These are phyloP conservation scores for Uloborus plumipes DNA, from an alignment of 2,888 invertebrate species.

Conservation along the genomic window DNA sequence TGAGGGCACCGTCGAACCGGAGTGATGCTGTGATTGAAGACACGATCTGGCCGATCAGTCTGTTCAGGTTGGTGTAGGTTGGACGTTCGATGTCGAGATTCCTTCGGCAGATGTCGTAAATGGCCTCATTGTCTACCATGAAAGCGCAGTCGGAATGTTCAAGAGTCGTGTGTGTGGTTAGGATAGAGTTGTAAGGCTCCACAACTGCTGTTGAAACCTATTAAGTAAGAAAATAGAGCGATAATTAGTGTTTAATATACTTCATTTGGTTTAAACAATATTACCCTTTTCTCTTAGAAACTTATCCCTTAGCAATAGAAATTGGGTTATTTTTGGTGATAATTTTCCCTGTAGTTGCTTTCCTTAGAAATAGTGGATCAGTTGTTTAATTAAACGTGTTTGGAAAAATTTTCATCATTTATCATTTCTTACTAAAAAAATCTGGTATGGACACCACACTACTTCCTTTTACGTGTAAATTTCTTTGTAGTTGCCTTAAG, in stretches of 20 bases:
- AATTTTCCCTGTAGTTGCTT: too few species aligned
- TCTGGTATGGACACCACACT: too few species aligned
- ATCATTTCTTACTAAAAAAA: too few species aligned
- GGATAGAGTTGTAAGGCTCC: conserved; percentile 68
- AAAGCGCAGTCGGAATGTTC: conserved; percentile 75
- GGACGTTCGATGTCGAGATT: conserved; percentile 96
- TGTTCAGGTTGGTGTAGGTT: conserved; percentile 87
- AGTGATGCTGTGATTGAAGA: conserved; percentile 88
- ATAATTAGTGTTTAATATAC: neutral
- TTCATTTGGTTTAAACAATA: neutral
- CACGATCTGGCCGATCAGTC: conserved; percentile 74
- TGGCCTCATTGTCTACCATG: conserved; percentile 91
- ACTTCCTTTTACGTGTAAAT: too few species aligned
- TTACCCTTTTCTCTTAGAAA: too few species aligned
- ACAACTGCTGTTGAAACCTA: conserved; percentile 68
- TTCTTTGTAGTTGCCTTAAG: too few species aligned
- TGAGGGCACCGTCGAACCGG: conserved; percentile 91
- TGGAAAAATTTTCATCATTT: too few species aligned
- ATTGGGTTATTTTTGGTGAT: too few species aligned
- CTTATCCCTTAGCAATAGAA: too few species aligned
- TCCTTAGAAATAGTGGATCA: too few species aligned
- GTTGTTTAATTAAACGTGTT: too few species aligned
- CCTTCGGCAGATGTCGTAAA: conserved; percentile 84
- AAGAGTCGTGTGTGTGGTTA: conserved; percentile 70
- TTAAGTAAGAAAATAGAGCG: neutral